Evolutionary conservation across 2,797 vertebrate genomes (phyloP).

Genomic region (Threskiornis aethiopicus): DNA sequence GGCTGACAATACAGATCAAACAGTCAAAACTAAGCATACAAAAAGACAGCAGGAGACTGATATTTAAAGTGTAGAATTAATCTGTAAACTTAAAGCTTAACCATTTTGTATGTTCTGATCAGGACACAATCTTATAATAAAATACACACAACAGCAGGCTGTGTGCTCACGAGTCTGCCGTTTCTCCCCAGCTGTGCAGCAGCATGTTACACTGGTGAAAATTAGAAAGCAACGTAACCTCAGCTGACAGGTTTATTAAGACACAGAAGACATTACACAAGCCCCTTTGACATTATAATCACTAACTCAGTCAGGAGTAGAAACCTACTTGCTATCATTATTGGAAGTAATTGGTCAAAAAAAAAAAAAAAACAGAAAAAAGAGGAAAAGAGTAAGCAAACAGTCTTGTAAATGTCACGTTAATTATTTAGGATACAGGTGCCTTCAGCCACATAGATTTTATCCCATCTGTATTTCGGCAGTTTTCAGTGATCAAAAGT

Average conservation of each 20-base stretch:
- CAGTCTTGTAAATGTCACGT: slow-evolving; percentile 51
- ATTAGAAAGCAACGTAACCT: slow-evolving; percentile 70
- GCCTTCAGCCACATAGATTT: neutral
- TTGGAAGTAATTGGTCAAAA: slow-evolving; percentile 70
- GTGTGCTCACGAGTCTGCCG: neutral
- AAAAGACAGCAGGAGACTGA: neutral
- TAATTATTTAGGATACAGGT: slow-evolving; percentile 64
- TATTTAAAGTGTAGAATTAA: neutral
- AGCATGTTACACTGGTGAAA: slow-evolving; percentile 48
- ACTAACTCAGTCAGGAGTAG: slow-evolving; percentile 67
- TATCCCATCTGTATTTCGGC: neutral
- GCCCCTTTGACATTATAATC: slow-evolving; percentile 74
- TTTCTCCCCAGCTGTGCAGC: slow-evolving; percentile 43
- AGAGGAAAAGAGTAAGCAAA: slow-evolving; percentile 38
- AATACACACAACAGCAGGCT: neutral
- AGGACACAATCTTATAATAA: neutral
- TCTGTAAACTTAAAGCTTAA: neutral
- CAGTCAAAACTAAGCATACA: neutral
- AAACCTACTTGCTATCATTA: slow-evolving; percentile 66
- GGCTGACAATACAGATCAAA: neutral
- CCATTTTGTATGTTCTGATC: neutral
- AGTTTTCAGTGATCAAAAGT: neutral
- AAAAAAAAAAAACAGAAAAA: neutral
- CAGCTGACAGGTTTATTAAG: slow-evolving; percentile 78
- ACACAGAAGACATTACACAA: slow-evolving; percentile 69